Percentiles rank a stretch among this genome's conserved stretches.
Evolutionary conservation across 2,113 vertebrate species (phyloP).

Genomic region (Chitala chitala): DNA sequence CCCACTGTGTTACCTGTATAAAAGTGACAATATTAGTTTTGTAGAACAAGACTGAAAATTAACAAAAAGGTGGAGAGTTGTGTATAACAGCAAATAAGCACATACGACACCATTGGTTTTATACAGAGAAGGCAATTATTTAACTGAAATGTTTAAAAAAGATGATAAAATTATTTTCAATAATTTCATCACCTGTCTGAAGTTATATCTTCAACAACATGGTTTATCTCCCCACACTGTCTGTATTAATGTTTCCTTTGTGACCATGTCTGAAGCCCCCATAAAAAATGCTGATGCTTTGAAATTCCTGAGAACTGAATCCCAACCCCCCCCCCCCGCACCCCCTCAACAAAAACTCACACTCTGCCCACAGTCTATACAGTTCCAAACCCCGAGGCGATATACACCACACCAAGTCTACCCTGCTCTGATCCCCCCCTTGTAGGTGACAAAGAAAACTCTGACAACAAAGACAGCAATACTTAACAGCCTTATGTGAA

Average conservation of each 20-base stretch:
- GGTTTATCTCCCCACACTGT: not conserved
- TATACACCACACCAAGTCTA: conserved; percentile 14
- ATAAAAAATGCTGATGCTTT: conserved; percentile 39
- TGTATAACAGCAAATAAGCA: no score
- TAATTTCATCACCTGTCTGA: no score
- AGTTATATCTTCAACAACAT: no score
- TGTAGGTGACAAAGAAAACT: conserved; percentile 73
- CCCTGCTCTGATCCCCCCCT: conserved; percentile 48
- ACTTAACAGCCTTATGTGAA: conserved; percentile 60
- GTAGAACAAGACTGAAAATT: no score
- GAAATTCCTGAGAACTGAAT: conserved; percentile 50
- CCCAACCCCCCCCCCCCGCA: conserved; percentile 41
- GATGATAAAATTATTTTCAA: no score
- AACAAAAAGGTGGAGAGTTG: no score
- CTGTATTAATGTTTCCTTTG: not conserved
- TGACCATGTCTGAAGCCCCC: not conserved
- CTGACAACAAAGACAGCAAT: conserved; percentile 55
- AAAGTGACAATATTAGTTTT: no score
- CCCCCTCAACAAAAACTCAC: conserved; percentile 33
- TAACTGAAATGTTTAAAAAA: no score
- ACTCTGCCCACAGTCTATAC: conserved; percentile 31
- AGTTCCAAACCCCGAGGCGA: conserved; percentile 10
- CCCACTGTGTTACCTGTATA: no score
- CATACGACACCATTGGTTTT: no score
- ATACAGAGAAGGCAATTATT: no score